Percentiles rank a stretch among this genome's conserved stretches.
phyloP scores from a whole-genome alignment of 2,888 invertebrate species.

The Bembecia ichneumoniformis region DNA sequence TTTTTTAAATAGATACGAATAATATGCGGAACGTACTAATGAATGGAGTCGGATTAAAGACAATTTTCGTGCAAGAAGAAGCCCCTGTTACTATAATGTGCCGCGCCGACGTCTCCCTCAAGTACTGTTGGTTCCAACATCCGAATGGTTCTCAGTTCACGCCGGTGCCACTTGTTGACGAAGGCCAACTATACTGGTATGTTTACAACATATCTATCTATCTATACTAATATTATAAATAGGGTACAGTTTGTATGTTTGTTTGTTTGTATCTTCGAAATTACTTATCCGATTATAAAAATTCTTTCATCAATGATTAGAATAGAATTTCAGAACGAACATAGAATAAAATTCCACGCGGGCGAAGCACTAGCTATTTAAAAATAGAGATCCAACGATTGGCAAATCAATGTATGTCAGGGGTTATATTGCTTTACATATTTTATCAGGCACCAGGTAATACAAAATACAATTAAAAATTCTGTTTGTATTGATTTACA shows the following conservation, averaged over 20 bases:
- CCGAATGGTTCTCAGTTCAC: conserved; percentile 54
- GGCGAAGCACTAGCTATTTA: too few species aligned
- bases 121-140: conserved; percentile 63
- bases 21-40: neutral
- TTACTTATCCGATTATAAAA: too few species aligned
- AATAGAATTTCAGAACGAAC: too few species aligned
- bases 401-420: too few species aligned
- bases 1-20: neutral
- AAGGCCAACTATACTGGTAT: conserved; percentile 43
- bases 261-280: neutral
- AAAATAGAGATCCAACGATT: too few species aligned
- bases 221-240: neutral
- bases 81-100: conserved; percentile 43
- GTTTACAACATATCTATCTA: conserved; percentile 1
- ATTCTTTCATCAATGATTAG: too few species aligned
- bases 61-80: conserved; percentile 37
- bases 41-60: conserved; percentile 12
- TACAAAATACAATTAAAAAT: neutral
- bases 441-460: too few species aligned
- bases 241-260: neutral
- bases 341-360: too few species aligned
- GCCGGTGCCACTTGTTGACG: conserved; percentile 27
- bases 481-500: too few species aligned
- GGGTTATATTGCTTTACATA: too few species aligned
- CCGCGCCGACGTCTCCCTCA: conserved; percentile 37